A percentile compares a stretch with the other conserved stretches of the same genome.
These are phyloP conservation scores for Gryllus longicercus DNA, from an alignment of 2,888 invertebrate genomes.

Conservation along the genomic window DNA sequence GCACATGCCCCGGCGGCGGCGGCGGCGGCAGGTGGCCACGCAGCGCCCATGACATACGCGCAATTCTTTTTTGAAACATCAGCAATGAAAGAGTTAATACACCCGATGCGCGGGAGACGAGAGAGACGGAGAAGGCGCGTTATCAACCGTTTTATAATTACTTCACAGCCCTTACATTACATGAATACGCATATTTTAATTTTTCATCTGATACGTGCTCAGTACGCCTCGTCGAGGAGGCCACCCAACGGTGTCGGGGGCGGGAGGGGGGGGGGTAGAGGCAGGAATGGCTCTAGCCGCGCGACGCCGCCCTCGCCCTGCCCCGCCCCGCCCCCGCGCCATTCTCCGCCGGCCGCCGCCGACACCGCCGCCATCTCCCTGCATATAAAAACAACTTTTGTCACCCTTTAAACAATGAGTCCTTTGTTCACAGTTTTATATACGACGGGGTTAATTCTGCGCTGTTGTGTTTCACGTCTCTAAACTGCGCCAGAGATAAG, in stretches of 20 bases:
- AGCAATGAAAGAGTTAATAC: background rate
- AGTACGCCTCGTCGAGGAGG: background rate
- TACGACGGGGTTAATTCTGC: conserved; percentile 17
- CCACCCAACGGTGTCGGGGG: background rate
- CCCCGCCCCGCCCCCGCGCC: background rate
- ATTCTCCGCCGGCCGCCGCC: background rate
- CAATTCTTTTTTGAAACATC: background rate
- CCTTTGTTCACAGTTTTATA: conserved; percentile 17
- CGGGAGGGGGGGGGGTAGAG: background rate
- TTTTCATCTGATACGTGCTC: background rate
- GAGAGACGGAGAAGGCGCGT: background rate
- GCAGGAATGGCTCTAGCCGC: background rate
- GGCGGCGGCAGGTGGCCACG: no score
- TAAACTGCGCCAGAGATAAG: conserved; percentile 30
- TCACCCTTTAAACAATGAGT: conserved; percentile 17
- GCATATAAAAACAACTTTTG: conserved; percentile 17
- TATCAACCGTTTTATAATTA: conserved; percentile 9
- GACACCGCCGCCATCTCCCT: background rate
- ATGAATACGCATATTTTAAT: conserved; percentile 17
- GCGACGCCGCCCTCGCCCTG: background rate
- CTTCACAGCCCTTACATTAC: conserved; percentile 17
- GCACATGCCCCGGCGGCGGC: no score
- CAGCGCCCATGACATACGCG: background rate
- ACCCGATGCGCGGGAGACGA: background rate
- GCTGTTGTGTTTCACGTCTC: conserved; percentile 24